Evolutionary conservation across 2,888 invertebrate genomes (phyloP).

Genomic region (Ophioninae sp.): DNA sequence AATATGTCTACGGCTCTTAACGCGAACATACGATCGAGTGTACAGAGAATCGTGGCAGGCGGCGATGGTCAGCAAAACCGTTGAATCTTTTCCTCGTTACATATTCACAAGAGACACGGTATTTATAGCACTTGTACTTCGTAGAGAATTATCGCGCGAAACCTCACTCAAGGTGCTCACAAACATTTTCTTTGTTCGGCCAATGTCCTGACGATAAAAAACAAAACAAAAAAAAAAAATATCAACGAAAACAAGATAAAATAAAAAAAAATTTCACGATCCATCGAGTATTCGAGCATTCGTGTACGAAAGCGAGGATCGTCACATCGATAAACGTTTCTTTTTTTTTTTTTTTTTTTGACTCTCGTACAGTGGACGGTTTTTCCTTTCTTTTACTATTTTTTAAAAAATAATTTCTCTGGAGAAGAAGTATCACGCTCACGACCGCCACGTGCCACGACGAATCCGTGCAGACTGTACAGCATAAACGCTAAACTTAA

Average conservation of each 20-base stretch:
- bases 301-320: neutral
- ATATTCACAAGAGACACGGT: slow-evolving; percentile 8
- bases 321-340: neutral
- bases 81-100: neutral
- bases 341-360: slow-evolving; percentile 2
- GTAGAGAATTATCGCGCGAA: slow-evolving; percentile 4
- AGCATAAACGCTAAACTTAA: slow-evolving; percentile 72
- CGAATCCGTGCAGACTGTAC: slow-evolving; percentile 75
- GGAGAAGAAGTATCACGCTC: slow-evolving; percentile 34
- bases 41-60: slow-evolving; percentile 25
- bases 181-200: neutral
- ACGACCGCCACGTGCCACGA: slow-evolving; percentile 74
- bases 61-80: slow-evolving; percentile 32
- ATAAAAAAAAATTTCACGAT: slow-evolving; percentile 7
- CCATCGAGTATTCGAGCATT: slow-evolving; percentile 3
- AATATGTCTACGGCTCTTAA: slow-evolving; percentile 74
- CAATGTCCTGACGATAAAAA: slow-evolving; percentile 8
- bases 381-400: slow-evolving; percentile 34
- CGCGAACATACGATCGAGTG: slow-evolving; percentile 71
- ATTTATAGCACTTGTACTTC: slow-evolving; percentile 1
- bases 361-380: slow-evolving; percentile 40
- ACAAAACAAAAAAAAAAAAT: neutral
- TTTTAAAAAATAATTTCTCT: slow-evolving; percentile 45
- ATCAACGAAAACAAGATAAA: neutral
- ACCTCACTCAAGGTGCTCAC: neutral